These are phyloP conservation scores for Meandrina meandrites DNA, from an alignment of 92 coral and sea anemone species.

Conservation along the genomic window DNA sequence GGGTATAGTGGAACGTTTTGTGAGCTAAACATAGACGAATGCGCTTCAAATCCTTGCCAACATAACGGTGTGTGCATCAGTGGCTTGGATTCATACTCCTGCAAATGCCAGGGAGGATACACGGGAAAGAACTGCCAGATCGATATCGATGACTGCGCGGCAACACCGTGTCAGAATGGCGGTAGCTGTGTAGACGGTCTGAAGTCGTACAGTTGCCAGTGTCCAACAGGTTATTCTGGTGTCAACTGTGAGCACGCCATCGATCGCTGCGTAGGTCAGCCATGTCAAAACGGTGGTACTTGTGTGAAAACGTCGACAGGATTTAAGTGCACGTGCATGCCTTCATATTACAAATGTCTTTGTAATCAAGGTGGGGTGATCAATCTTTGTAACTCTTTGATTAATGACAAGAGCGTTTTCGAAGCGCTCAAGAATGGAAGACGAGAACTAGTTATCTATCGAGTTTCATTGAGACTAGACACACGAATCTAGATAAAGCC, in stretches of 20 bases:
- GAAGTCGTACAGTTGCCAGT: constrained; percentile 56
- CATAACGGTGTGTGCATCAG: constrained; percentile 66
- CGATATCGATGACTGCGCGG: constrained; percentile 77
- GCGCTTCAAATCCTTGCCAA: constrained; percentile 68
- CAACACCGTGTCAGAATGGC: constrained; percentile 77
- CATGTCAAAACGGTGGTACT: constrained; percentile 74
- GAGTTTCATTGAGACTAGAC: no score
- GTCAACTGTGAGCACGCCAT: constrained; percentile 60
- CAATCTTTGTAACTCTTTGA: neutral
- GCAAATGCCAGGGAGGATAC: constrained; percentile 51
- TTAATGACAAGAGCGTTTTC: no score
- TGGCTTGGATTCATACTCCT: constrained; percentile 45
- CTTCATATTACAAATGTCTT: constrained; percentile 65
- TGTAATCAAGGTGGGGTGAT: constrained; percentile 73
- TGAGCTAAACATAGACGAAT: constrained; percentile 64
- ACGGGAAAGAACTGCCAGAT: constrained; percentile 64
- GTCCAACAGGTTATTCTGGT: constrained; percentile 67
- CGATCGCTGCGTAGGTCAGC: constrained; percentile 64
- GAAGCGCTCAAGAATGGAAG: no score
- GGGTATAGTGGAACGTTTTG: constrained; percentile 78
- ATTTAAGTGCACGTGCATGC: constrained; percentile 76
- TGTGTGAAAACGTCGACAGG: constrained; percentile 68
- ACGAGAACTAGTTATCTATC: no score
- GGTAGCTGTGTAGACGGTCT: constrained; percentile 71
- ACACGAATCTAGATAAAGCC: no score